Evolutionary conservation across 1,140 invertebrate species (phyloP).

Genomic region (Ceratina australensis): DNA sequence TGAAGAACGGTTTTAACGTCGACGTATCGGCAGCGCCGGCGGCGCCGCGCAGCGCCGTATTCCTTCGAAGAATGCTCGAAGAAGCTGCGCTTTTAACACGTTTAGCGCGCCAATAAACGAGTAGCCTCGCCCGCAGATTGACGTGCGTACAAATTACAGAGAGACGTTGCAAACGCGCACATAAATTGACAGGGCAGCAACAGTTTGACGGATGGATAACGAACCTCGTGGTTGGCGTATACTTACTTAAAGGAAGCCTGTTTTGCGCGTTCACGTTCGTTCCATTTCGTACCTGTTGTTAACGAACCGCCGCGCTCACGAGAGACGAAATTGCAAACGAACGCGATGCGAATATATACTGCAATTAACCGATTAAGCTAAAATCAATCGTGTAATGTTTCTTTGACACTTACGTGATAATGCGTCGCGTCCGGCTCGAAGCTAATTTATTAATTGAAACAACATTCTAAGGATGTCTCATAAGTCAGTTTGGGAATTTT

Average conservation of each 20-base stretch:
- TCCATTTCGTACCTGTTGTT: not conserved
- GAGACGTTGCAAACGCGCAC: not conserved
- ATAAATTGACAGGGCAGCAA: not conserved
- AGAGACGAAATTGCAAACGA: not conserved
- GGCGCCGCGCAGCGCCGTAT: constrained; percentile 6
- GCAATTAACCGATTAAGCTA: no score
- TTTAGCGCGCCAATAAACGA: constrained; percentile 37
- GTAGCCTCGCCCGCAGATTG: not conserved
- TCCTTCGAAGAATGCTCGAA: not conserved
- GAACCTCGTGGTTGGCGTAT: not conserved
- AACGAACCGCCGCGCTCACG: no score
- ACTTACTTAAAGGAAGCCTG: not conserved
- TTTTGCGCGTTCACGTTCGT: not conserved
- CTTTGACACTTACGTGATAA: no score
- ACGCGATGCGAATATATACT: not conserved
- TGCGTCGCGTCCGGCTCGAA: no score
- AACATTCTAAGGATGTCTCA: no score
- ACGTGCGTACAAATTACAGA: not conserved
- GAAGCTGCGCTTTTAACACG: constrained; percentile 40
- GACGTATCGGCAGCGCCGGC: constrained; percentile 18
- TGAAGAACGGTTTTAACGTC: constrained; percentile 50
- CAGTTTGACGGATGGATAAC: not conserved
- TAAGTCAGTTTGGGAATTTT: no score
- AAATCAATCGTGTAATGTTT: no score
- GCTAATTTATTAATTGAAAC: no score